Evolutionary conservation across 2,888 invertebrate species (phyloP), one percentile per base, ranked within the genome.

Genomic region (Nebria salina): DNA sequence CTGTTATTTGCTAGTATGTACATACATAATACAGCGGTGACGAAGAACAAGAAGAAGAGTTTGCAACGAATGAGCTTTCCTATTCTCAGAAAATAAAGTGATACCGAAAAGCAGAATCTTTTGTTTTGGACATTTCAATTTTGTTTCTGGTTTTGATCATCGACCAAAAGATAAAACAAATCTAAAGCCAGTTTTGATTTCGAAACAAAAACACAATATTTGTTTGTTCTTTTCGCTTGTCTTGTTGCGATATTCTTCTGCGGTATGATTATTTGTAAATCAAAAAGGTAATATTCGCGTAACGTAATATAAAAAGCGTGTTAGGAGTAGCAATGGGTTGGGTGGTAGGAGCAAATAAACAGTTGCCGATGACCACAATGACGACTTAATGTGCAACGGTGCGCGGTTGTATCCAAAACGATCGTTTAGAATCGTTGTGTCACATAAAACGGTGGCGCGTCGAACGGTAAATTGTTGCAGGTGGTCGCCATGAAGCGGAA

Each of bases 401-500:
- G 73, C 41, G 73, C 41, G 68, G 20, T 68, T 68, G 26, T 68
- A 15, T 70, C 34, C 25, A 26, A 70, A 70, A 70, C 25, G 70
- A 70, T 34, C 70, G 25, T 70, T 70, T 70, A 34, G 26, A 70
- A 70, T 70, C 70, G 70, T 34, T 11, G 26, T 73, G 73, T 73
- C 73, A 73, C 73, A 73, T 73, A 43, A 73, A 73, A 42, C 13
- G 26, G 68, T 25, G 26, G 73, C 41, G 43, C 73, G 73, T 79
- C 72, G 74, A 79, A 74, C 74, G 74, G 79, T 79, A 79, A 79
- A 79, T 79, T 79, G 70, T 70, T 70, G 79, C 73, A 74, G 74
- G 43, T 73, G 43, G 79, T 79, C 73, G 74, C 54, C 72, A 78
- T 78, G 77, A 78, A 72, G 72, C 43, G 73, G 72, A 78, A 70